Conservation (phyloP, 2,888 invertebrate species). For the Chesias legatella region DNA sequence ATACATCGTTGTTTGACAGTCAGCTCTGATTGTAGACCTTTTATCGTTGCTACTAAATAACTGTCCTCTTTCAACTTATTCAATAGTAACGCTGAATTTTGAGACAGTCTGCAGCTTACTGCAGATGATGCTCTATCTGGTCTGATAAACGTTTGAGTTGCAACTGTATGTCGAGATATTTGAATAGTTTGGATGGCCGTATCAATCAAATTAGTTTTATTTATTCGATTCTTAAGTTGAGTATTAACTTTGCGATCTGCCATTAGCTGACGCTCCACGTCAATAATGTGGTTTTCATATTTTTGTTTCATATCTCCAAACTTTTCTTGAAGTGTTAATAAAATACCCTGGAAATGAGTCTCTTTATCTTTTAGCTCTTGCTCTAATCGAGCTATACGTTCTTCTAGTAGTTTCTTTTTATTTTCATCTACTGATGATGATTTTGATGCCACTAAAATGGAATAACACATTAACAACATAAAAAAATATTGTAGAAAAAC, state of each 20-base stretch:
- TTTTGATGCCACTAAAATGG: conserved; percentile 79
- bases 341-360: conserved; percentile 84
- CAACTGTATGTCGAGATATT: conserved; percentile 44
- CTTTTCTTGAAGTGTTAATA: conserved; percentile 87
- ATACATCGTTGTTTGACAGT: conserved; percentile 87
- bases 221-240: conserved; percentile 79
- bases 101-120: conserved; percentile 76
- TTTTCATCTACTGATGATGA: conserved; percentile 76
- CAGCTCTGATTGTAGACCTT: conserved; percentile 87
- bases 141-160: conserved; percentile 61
- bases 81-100: conserved; percentile 74
- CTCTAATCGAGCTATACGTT: conserved; percentile 85
- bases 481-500: not conserved
- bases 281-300: conserved; percentile 87
- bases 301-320: conserved; percentile 88
- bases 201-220: conserved; percentile 52
- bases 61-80: conserved; percentile 84
- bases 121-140: conserved; percentile 64
- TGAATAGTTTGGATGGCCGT: conserved; percentile 73
- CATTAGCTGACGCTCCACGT: conserved; percentile 84
- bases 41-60: conserved; percentile 88
- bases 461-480: not conserved
- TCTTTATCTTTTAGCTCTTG: conserved; percentile 86
- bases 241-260: conserved; percentile 67
- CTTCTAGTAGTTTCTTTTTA: conserved; percentile 84